Base-by-base conservation (phyloP, 2,797 vertebrate species). In the Fistularia commersonii region DNA sequence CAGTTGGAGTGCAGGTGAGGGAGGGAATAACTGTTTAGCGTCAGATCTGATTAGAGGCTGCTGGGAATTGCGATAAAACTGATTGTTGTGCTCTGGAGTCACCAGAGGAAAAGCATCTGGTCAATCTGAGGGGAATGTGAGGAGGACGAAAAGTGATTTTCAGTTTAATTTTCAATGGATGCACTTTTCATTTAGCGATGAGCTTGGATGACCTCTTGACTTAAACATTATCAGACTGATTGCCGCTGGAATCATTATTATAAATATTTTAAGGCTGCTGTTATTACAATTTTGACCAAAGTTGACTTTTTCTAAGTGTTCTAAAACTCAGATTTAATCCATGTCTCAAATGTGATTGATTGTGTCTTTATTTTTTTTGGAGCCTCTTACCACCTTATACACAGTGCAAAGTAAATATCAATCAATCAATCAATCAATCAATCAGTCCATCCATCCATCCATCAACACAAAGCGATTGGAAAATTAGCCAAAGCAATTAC, bases 1-100 rank as follows among this genome's bases (percentile, higher is more conserved):
- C 59, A 65, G 61, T 75, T 64, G 66, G 48, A 43, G 38, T 3
- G 10, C 73, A 80, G 78, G 78, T 84, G 80, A 77, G 54, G 34
- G 51, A 61, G 51, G 39, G 60, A 54, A 51, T 38, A 6, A 43
- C 51, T 10, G 48, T 42, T 41, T 11, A 32, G 40, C 52, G 51
- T 67, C 46, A 51, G 56, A 61, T 44, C 41, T 63, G 48, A 66
- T 72, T 66, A 51, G 11, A 65, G 48, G 49, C 55, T 39, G 35
- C 43, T 61, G 44, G 58, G 53, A 60, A 74, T 72, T 48, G 49
- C 35, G 51, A 59, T 62, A 51, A 64, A 69, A 36, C 32, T 49
- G 45, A 57, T 41, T 45, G 39, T 41, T 48, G 50, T 46, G 37
- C 48, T 55, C 57, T 35, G 32, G 36, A 45, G 15, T 45, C 44